A percentile compares a stretch with the other conserved stretches of the same genome.
phyloP scores from a whole-genome alignment of 1,140 invertebrate species.

The Pantala flavescens region DNA sequence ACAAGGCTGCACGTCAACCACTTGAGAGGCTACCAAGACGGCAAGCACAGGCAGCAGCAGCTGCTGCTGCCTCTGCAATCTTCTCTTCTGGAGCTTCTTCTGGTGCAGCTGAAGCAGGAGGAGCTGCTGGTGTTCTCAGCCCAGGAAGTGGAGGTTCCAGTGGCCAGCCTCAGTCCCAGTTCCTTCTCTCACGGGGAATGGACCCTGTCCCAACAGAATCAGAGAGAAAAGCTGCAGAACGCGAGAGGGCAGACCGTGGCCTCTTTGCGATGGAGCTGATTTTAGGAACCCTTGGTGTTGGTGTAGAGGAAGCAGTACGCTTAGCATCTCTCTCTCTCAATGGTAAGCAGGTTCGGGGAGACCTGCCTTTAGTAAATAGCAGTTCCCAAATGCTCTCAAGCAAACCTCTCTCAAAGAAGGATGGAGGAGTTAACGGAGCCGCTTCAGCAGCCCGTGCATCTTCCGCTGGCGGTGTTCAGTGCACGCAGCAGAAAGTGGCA shows the following conservation, averaged over 20 bases:
- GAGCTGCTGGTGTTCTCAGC: not conserved
- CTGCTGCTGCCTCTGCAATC: slow-evolving; percentile 24
- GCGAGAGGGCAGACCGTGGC: slow-evolving; percentile 51
- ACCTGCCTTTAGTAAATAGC: not conserved
- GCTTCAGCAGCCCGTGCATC: not conserved
- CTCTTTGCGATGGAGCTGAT: slow-evolving; percentile 59
- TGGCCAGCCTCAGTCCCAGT: slow-evolving; percentile 33
- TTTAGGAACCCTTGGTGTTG: slow-evolving; percentile 43
- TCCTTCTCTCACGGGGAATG: slow-evolving; percentile 42
- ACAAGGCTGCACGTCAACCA: slow-evolving; percentile 66
- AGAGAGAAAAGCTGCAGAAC: slow-evolving; percentile 44
- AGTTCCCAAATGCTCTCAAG: slow-evolving; percentile 22
- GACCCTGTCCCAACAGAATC: slow-evolving; percentile 44
- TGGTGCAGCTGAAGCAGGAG: not conserved
- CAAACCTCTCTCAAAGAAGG: slow-evolving; percentile 25
- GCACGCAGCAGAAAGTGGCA: not conserved
- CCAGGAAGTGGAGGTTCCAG: slow-evolving; percentile 25
- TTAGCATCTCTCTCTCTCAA: not conserved
- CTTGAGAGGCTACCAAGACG: slow-evolving; percentile 74
- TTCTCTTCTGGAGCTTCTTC: not conserved
- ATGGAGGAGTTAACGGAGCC: not conserved
- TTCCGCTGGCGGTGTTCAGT: not conserved
- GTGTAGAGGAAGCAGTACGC: not conserved
- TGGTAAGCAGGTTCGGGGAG: not conserved
- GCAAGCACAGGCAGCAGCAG: slow-evolving; percentile 43